Percentiles rank a stretch among this genome's conserved stretches.
phyloP scores from a whole-genome alignment of 2,113 vertebrate genomes.

The Phyllostomus discolor region DNA sequence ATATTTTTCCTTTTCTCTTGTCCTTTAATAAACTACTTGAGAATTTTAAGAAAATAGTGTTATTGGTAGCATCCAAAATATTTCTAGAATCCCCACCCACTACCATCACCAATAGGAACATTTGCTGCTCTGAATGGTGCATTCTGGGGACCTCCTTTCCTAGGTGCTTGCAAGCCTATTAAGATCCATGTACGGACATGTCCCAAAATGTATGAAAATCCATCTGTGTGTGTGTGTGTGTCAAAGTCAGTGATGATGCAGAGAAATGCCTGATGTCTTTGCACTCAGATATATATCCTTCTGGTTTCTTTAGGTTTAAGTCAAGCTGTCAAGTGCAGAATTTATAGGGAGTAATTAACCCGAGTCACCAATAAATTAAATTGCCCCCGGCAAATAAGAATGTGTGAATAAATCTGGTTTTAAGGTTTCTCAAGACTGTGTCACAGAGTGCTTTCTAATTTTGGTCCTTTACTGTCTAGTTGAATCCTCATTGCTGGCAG shows the following conservation, averaged over 20 bases:
- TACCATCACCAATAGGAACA: not conserved
- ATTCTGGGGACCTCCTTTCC: not conserved
- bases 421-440: not conserved
- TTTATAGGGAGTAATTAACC: slow-evolving; percentile 32
- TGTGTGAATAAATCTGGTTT: not conserved
- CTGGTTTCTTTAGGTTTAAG: slow-evolving; percentile 9
- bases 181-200: not conserved
- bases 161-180: not conserved
- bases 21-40: slow-evolving; percentile 3
- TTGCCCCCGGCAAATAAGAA: not conserved
- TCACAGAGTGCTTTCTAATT: not conserved
- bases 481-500: not conserved
- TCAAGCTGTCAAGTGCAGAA: slow-evolving; percentile 25
- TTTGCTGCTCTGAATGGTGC: not conserved
- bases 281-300: not conserved
- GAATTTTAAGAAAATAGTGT: not conserved
- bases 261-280: not conserved
- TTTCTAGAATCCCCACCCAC: not conserved
- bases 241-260: not conserved
- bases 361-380: slow-evolving; percentile 12
- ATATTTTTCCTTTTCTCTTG: not conserved
- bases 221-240: not conserved
- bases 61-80: not conserved
- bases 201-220: not conserved
- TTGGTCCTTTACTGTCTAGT: not conserved